Evolutionary conservation across 2,113 vertebrate genomes (phyloP).

Genomic region (Colinus virginianus): DNA sequence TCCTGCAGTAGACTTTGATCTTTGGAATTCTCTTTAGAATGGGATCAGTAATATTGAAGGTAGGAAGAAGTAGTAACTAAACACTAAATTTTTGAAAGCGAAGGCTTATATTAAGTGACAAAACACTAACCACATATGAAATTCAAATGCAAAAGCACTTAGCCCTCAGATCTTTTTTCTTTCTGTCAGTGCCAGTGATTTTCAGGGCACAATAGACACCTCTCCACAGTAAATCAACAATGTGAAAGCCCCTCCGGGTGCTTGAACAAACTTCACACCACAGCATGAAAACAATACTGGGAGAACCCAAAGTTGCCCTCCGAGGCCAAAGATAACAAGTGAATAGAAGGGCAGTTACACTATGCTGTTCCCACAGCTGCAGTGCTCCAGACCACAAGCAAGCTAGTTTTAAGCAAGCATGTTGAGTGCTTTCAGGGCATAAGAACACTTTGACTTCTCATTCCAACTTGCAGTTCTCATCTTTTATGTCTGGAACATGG

Average conservation of each 20-base stretch:
- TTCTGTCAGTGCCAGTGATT: neutral
- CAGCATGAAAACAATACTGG: accelerated
- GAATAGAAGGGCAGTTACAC: neutral
- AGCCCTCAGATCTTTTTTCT: neutral
- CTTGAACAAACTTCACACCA: neutral
- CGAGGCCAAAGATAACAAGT: neutral
- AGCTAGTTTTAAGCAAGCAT: neutral
- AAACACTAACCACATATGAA: neutral
- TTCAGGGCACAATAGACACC: neutral
- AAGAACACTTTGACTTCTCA: neutral
- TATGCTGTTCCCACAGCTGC: accelerated
- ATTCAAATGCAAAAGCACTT: neutral
- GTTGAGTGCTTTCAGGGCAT: neutral
- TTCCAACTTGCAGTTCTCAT: neutral
- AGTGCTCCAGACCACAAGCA: neutral
- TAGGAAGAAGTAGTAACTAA: neutral
- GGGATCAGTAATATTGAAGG: neutral
- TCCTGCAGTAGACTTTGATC: neutral
- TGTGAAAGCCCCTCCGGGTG: neutral
- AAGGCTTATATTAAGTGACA: neutral
- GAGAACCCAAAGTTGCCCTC: neutral
- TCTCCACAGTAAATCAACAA: neutral
- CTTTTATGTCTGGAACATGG: neutral
- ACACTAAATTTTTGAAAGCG: neutral
- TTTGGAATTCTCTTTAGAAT: neutral